phyloP scores from a whole-genome alignment of 2,113 vertebrate genomes.

The Reinhardtius hippoglossoides region DNA sequence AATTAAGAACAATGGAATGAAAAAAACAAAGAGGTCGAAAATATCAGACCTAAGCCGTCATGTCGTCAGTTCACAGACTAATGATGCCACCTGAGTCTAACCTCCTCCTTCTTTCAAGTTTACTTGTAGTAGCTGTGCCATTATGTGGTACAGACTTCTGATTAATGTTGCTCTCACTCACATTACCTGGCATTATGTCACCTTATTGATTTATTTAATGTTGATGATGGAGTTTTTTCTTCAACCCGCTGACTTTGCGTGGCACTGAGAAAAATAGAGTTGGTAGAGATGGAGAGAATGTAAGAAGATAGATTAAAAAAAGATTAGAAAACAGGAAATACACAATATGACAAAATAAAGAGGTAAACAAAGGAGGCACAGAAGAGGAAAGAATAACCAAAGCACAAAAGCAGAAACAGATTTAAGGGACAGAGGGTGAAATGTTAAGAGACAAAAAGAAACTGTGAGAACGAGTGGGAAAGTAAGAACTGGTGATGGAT shows the following conservation, averaged over 20 bases:
- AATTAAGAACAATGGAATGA: no score
- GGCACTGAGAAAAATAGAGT: not conserved
- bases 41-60: no score
- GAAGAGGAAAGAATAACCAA: no score
- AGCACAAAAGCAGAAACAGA: not conserved
- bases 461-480: slow-evolving; percentile 3
- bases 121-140: no score
- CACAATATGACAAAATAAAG: not conserved
- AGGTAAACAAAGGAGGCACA: not conserved
- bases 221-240: no score
- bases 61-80: no score
- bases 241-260: no score
- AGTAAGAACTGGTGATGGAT: slow-evolving; percentile 24
- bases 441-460: not conserved
- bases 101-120: no score
- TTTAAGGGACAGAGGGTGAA: not conserved
- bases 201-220: not conserved
- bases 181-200: not conserved
- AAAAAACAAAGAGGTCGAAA: no score
- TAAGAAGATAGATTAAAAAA: not conserved
- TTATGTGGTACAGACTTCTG: no score
- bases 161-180: not conserved
- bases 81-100: no score
- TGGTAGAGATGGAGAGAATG: not conserved
- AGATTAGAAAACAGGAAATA: not conserved